Conservation (phyloP, 2,888 invertebrate genomes). For the Oligia latruncula region DNA sequence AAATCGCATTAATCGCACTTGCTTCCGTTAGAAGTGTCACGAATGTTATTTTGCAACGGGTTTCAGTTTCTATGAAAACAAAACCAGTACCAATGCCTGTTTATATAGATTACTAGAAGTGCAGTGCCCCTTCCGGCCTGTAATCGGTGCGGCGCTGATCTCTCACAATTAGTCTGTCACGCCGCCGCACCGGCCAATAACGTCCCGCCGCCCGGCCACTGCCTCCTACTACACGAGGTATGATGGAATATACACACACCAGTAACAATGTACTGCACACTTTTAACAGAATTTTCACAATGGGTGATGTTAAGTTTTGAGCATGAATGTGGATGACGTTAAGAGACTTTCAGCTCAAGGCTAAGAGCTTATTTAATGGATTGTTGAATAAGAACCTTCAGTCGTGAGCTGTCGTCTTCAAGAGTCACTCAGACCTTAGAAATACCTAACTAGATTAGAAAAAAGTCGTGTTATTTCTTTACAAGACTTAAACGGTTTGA, state of each 20-base stretch:
- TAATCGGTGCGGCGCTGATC: conserved; percentile 40
- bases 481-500: neutral
- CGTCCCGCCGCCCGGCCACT: conserved; percentile 36
- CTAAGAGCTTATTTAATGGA: neutral
- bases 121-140: conserved; percentile 2
- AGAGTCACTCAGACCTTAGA: neutral
- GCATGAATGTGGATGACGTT: neutral
- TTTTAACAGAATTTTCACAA: neutral
- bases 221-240: neutral
- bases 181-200: conserved; percentile 68
- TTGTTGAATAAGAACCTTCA: neutral
- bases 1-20: neutral
- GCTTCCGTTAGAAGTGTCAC: neutral
- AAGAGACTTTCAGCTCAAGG: neutral
- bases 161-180: conserved; percentile 72
- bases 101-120: neutral
- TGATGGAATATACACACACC: neutral
- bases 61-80: neutral
- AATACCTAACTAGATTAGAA: neutral
- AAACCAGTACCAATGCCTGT: neutral
- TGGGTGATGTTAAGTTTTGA: neutral
- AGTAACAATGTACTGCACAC: neutral
- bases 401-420: neutral
- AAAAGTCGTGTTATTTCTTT: neutral
- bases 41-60: neutral